Conservation (phyloP, 2,888 invertebrate species). For the Ceratothoa steindachneri region DNA sequence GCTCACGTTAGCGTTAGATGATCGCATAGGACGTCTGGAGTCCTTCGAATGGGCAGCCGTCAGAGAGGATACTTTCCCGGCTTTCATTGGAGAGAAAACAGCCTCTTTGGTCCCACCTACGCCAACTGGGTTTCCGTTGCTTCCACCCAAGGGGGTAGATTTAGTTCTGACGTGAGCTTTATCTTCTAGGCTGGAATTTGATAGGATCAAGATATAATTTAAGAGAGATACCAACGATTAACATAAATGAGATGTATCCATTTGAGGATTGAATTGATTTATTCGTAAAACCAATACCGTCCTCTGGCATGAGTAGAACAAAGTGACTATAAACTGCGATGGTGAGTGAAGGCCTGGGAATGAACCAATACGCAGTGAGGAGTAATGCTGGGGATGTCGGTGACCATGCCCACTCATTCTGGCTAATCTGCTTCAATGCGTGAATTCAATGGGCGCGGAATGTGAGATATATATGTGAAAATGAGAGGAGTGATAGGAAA, state of each 20-base stretch:
- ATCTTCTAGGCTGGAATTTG: slow-evolving; percentile 41
- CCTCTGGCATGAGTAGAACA: too few species aligned
- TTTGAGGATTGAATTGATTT: neutral
- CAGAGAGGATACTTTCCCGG: slow-evolving; percentile 36
- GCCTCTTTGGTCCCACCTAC: slow-evolving; percentile 33
- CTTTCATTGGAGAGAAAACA: slow-evolving; percentile 39
- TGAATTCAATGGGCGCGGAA: too few species aligned
- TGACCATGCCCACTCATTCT: too few species aligned
- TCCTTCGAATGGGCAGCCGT: slow-evolving; percentile 32
- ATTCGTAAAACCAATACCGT: neutral
- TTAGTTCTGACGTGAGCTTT: slow-evolving; percentile 46
- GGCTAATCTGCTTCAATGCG: too few species aligned
- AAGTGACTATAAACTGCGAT: too few species aligned
- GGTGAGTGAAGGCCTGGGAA: too few species aligned
- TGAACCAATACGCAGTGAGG: too few species aligned
- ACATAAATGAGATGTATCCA: neutral
- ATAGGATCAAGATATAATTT: too few species aligned
- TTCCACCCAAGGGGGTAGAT: slow-evolving; percentile 41
- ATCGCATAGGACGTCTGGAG: slow-evolving; percentile 13
- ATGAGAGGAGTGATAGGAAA: too few species aligned
- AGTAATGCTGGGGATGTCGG: too few species aligned
- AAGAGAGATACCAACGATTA: neutral
- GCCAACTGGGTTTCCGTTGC: slow-evolving; percentile 19
- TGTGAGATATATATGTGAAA: too few species aligned
- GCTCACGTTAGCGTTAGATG: neutral